Evolutionary conservation across 2,888 invertebrate genomes (phyloP).

Genomic region (Conus canariensis): DNA sequence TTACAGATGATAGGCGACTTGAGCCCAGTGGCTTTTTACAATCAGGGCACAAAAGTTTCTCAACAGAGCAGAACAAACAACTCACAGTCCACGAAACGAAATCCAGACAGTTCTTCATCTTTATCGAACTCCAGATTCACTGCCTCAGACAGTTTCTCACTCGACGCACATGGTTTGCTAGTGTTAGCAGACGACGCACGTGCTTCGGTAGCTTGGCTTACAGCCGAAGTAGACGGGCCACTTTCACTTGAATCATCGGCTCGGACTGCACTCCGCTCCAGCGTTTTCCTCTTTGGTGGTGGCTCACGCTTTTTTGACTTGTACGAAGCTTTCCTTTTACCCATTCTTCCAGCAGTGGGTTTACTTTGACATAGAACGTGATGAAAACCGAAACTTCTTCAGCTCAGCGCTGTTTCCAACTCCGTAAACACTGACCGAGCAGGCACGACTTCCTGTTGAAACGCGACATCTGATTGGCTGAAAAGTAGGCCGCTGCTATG

Average conservation of each 20-base stretch:
- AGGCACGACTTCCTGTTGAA: too few relatives aligned
- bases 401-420: too few relatives aligned
- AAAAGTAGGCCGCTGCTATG: too few relatives aligned
- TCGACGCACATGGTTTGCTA: neutral
- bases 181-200: neutral
- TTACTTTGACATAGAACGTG: too few relatives aligned
- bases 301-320: conserved; percentile 6
- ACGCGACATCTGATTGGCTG: too few relatives aligned
- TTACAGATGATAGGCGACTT: neutral
- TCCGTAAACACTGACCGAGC: too few relatives aligned
- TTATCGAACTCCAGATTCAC: neutral
- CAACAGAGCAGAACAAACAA: neutral
- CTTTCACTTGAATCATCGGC: neutral
- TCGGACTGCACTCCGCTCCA: conserved; percentile 26
- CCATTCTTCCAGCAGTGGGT: neutral
- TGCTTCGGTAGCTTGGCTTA: too few relatives aligned
- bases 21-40: neutral
- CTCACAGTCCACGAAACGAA: neutral
- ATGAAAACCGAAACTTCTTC: too few relatives aligned
- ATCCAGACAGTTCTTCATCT: neutral
- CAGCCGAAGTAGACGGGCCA: neutral
- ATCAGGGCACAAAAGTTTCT: neutral
- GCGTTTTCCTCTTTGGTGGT: conserved; percentile 22
- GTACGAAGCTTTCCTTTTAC: neutral
- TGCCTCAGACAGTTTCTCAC: neutral